phyloP scores from a whole-genome alignment of 2,888 invertebrate genomes.

The Chaitophorus viminalis region DNA sequence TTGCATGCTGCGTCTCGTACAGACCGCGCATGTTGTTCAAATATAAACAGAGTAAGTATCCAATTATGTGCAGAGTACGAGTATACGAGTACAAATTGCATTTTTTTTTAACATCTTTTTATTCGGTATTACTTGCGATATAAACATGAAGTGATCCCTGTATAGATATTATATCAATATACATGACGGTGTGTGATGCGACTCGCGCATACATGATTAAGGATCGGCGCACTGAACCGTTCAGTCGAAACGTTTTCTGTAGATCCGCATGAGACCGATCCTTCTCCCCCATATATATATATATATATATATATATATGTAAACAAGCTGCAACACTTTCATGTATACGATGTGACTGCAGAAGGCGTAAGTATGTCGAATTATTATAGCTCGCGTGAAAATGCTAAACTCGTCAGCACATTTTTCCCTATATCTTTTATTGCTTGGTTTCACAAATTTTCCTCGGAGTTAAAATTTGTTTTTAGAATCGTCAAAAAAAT shows the following conservation, averaged over 20 bases:
- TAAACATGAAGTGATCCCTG: not conserved
- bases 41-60: not conserved
- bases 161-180: not conserved
- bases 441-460: no score
- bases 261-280: not conserved
- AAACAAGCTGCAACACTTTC: no score
- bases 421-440: not conserved
- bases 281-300: not conserved
- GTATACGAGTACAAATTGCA: not conserved
- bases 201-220: not conserved
- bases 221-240: conserved; percentile 16
- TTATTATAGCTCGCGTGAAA: not conserved
- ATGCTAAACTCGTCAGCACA: not conserved
- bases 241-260: conserved; percentile 16
- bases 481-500: no score
- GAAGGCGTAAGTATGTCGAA: not conserved
- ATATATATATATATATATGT: not conserved
- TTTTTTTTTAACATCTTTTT: not conserved
- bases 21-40: no score
- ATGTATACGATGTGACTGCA: not conserved
- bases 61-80: no score
- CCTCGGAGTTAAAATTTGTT: no score
- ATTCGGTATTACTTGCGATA: not conserved
- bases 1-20: no score
- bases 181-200: not conserved